These are phyloP conservation scores for Eulemur albifrons DNA, from an alignment of 2,797 vertebrate genomes.

Conservation along the genomic window DNA sequence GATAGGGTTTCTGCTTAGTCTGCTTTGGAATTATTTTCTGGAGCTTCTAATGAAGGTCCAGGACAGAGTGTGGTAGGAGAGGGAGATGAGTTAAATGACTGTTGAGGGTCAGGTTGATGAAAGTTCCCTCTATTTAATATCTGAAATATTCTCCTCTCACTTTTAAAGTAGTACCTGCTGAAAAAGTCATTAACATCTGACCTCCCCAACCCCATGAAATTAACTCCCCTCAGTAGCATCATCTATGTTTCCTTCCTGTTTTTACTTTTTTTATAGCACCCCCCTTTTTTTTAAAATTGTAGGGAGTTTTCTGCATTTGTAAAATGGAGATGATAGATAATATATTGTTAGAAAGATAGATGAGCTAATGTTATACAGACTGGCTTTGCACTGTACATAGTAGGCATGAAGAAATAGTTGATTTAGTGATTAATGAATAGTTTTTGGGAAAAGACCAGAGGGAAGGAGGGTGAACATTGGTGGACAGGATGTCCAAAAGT, in stretches of 20 bases:
- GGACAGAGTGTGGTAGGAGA: neutral
- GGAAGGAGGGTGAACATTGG: neutral
- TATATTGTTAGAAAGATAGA: neutral
- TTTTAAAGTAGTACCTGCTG: neutral
- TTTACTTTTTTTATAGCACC: neutral
- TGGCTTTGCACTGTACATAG: neutral
- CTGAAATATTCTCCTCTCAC: neutral
- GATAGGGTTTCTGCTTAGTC: neutral
- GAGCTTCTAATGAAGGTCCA: neutral
- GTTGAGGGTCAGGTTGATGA: neutral
- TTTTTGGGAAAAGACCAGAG: neutral
- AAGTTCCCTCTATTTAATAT: neutral
- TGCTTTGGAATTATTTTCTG: neutral
- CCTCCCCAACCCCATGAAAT: neutral
- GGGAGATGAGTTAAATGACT: neutral
- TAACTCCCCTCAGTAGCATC: neutral
- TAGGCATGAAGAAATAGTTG: neutral
- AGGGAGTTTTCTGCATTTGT: neutral
- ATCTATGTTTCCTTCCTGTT: neutral
- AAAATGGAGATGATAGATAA: neutral
- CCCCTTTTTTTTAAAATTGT: neutral
- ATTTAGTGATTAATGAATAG: neutral
- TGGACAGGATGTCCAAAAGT: neutral
- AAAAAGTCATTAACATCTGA: neutral
- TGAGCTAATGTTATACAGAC: neutral